Evolutionary conservation across 2,797 vertebrate genomes (phyloP), one percentile per base, ranked within the genome.

Genomic region (Enteromius radiatus): DNA sequence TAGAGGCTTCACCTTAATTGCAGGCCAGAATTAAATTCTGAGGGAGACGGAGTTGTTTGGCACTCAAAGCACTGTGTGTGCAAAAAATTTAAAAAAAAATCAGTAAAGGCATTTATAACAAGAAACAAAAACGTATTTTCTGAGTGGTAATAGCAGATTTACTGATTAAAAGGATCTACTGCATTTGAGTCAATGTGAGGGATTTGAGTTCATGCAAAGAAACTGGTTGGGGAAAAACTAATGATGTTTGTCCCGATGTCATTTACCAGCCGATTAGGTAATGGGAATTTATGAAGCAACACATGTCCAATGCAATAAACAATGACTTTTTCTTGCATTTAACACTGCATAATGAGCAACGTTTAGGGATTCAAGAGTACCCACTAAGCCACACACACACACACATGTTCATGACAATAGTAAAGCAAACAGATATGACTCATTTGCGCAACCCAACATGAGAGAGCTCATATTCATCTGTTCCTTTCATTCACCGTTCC

Each of bases 401-500:
- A 76, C 71, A 70, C 21, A 84, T 64, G 68, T 36, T 33, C 52
- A n/a, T 10, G 14, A 77, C 81, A 83, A 83, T 52, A 77, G 73
- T 21, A 63, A 71, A 77, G 65, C 71, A 85, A 76, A 81, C 74
- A 77, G 41, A 43, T 10, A 33, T 84, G 84, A 84, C 78, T 84
- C 64, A 81, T 61, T 67, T 47, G 2, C 41, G 28, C 23, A 61
- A 33, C 43, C 23, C 33, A 67, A 31, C 67, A 75, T 59, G 17
- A 68, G 47, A 59, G 80, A 74, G 80, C 80, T 78, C 70, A 85
- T 68, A 79, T 61, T 65, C 76, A 65, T 43, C 38, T 59, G 69
- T 14, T 56, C 63, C 36, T 69, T 70, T 69, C 65, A 80, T 70
- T 67, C 33, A 26, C 31, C 23, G 1, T 41, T 49, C 36, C 73